A percentile compares a stretch with the other conserved stretches of the same genome.
phyloP scores from a whole-genome alignment of 2,888 invertebrate species.

The Drosophila anomelani region DNA sequence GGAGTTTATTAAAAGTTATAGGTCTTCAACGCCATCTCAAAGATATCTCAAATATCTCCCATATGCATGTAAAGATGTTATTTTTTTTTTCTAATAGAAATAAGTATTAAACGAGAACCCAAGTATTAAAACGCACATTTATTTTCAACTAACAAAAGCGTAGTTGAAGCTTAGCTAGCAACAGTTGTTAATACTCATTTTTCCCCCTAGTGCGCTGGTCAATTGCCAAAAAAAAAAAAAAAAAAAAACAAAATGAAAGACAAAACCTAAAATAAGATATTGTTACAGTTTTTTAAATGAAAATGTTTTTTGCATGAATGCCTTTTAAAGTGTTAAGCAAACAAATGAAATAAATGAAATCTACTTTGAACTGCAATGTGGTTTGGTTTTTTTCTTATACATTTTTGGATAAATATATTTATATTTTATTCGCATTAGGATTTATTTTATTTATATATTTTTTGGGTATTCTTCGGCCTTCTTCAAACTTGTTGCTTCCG shows the following conservation, averaged over 20 bases:
- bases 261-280: slow-evolving; percentile 1
- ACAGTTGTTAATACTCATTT: slow-evolving; percentile 11
- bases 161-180: slow-evolving; percentile 19
- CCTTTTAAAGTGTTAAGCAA: slow-evolving; percentile 47
- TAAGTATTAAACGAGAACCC: not conserved
- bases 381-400: not conserved
- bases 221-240: too few species aligned
- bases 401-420: not conserved
- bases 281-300: slow-evolving; percentile 21
- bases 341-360: slow-evolving; percentile 25
- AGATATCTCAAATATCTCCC: slow-evolving; percentile 30
- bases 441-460: not conserved
- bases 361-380: not conserved
- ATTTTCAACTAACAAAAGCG: slow-evolving; percentile 1
- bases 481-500: slow-evolving; percentile 3
- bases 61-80: not conserved
- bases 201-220: slow-evolving; percentile 26
- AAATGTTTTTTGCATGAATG: not conserved
- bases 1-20: slow-evolving; percentile 1
- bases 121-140: slow-evolving; percentile 32
- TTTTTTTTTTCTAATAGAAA: slow-evolving; percentile 9
- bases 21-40: slow-evolving; percentile 3
- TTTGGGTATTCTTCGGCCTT: not conserved
- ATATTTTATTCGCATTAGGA: not conserved
- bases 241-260: slow-evolving; percentile 1